Evolutionary conservation across 2,888 invertebrate species (phyloP), one percentile per base, ranked within the genome.

Genomic region (Eupithecia pulchellata): DNA sequence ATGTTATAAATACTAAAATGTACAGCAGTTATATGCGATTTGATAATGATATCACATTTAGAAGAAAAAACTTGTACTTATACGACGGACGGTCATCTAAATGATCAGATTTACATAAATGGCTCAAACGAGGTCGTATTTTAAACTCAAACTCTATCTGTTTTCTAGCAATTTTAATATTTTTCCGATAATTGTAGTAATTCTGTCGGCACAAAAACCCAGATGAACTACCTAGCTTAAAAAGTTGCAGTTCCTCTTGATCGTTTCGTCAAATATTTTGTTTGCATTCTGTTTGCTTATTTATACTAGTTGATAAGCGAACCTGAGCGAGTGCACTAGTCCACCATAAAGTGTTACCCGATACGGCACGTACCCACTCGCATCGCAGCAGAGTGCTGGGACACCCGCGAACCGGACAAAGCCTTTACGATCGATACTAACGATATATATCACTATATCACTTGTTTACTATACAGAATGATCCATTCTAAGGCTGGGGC

Each of bases 331-430:
- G 3, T 2, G 9, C 47, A 9, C 47, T 25, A 25, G 52, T 13
- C 25, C 25, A 25, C 58, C 8, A 60, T 32, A 60, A 32, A 60
- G 13, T 69, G 72, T 42, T 69, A 73, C 69, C 66, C 61, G 67
- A 73, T 61, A 64, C 69, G 69, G 69, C 72, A 67, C 64, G 71
- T 69, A 71, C 20, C 47, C 47, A 47, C 47, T 47, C 20, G 20
- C 47, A 20, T 47, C 20, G 20, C 47, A 20, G 47, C 2, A 52
- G 25, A 52, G 52, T 52, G 69, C 34, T 58, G 42, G 63, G 71
- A 77, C 76, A 71, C 77, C 76, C 77, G 77, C 73, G 72, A 73
- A 66, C 70, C 55, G 69, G 64, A 73, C 76, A 72, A 76, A 69
- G 68, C 70, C 47, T 75, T 75, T 77, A 73, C 75, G 72, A 72